Evolutionary conservation across 1,140 invertebrate species (phyloP).

Genomic region (Cyphomyrmex costatus): DNA sequence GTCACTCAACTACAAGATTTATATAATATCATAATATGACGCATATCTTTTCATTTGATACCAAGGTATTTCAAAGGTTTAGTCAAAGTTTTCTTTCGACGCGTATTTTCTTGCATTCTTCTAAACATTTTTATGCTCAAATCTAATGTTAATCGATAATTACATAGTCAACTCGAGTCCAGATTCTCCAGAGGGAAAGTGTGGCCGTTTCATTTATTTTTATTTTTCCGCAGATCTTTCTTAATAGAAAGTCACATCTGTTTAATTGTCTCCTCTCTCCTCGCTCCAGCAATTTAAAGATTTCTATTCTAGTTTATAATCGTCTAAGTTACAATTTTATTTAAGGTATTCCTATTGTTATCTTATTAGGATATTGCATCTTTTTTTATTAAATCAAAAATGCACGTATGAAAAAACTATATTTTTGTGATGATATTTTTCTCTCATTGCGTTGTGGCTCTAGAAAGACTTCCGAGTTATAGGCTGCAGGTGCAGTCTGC

Average conservation of each 20-base stretch:
- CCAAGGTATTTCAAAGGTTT: not conserved
- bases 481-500: not conserved
- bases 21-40: not conserved
- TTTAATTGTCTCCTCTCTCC: not conserved
- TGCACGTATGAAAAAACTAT: not conserved
- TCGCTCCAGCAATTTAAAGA: not conserved
- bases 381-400: slow-evolving; percentile 9
- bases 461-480: not conserved
- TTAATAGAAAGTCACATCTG: not conserved
- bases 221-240: not conserved
- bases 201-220: not conserved
- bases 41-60: not conserved
- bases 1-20: not conserved
- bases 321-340: not conserved
- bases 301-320: slow-evolving; percentile 12
- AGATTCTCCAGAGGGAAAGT: not conserved
- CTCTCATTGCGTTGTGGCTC: not conserved
- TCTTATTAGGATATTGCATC: not conserved
- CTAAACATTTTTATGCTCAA: not conserved
- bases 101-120: not conserved
- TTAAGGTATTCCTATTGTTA: not conserved
- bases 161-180: not conserved
- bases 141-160: not conserved
- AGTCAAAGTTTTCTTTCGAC: not conserved
- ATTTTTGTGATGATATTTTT: not conserved